Conservation (phyloP, 1,140 invertebrate species). For the Charaxes varanes region DNA sequence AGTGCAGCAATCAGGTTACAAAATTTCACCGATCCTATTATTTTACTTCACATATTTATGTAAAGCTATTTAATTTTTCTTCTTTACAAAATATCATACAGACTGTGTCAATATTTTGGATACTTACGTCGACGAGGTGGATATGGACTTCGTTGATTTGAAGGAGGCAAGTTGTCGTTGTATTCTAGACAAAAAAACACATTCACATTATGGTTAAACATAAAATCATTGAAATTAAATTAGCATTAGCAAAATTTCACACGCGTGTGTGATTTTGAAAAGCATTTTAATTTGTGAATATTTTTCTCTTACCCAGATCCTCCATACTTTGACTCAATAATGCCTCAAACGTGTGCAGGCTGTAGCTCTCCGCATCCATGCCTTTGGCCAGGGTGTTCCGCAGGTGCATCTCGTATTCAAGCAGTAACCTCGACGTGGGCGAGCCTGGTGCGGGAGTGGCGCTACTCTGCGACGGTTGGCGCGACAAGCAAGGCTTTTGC, state of each 20-base stretch:
- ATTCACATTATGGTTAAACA: neutral
- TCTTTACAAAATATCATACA: no score
- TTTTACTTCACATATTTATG: no score
- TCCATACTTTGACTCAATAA: slow-evolving; percentile 95
- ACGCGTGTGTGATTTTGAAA: no score
- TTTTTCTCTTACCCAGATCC: slow-evolving; percentile 83
- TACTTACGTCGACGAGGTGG: slow-evolving; percentile 87
- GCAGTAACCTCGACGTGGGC: slow-evolving; percentile 87
- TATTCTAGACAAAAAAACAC: slow-evolving; percentile 79
- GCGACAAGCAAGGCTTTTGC: slow-evolving; percentile 61
- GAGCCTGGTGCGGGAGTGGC: slow-evolving; percentile 86
- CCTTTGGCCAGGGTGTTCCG: slow-evolving; percentile 94
- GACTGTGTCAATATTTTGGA: no score
- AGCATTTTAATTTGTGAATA: no score
- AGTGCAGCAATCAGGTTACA: no score
- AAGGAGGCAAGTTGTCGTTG: slow-evolving; percentile 87
- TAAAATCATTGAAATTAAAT: slow-evolving; percentile 1
- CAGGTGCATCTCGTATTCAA: slow-evolving; percentile 97
- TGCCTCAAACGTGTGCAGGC: slow-evolving; percentile 94
- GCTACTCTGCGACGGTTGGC: slow-evolving; percentile 73
- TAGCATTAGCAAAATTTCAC: no score
- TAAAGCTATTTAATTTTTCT: no score
- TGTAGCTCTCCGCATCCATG: slow-evolving; percentile 96
- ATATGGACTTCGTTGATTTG: slow-evolving; percentile 88
- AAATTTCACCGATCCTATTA: no score